Evolutionary conservation across 2,888 invertebrate genomes (phyloP).

Genomic region (Dorcus parallelipipedus): DNA sequence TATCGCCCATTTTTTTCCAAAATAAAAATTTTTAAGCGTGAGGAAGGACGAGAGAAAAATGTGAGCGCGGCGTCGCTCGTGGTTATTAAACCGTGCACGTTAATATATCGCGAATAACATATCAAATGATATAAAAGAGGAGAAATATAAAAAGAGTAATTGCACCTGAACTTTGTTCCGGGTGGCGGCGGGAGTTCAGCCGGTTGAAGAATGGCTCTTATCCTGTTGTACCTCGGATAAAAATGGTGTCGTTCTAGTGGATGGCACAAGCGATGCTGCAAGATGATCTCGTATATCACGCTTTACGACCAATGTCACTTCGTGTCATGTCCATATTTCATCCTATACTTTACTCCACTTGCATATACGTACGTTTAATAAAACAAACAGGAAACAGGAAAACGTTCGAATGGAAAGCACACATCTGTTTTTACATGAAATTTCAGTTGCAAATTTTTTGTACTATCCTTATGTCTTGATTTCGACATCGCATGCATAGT

Average conservation of each 20-base stretch:
- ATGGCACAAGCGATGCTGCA: constrained; percentile 29
- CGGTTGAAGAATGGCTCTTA: constrained; percentile 21
- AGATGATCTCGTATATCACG: constrained; percentile 34
- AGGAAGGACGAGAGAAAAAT: too few relatives aligned
- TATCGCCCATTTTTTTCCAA: too few relatives aligned
- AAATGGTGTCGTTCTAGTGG: constrained; percentile 32
- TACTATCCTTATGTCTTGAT: too few relatives aligned
- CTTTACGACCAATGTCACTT: constrained; percentile 31
- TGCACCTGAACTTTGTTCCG: constrained; percentile 1
- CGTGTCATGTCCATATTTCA: constrained; percentile 24
- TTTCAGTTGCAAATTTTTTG: too few relatives aligned
- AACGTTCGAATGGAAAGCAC: background rate
- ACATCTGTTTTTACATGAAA: background rate
- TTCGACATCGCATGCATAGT: too few relatives aligned
- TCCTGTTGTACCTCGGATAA: constrained; percentile 27
- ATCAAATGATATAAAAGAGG: background rate
- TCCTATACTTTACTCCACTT: constrained; percentile 14
- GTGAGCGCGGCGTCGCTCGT: too few relatives aligned
- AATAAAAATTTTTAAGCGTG: too few relatives aligned
- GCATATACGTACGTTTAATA: background rate
- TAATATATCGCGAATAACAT: background rate
- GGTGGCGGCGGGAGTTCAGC: constrained; percentile 4
- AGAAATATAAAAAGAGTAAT: background rate
- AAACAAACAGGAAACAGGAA: background rate
- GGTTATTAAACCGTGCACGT: background rate